phyloP scores from a whole-genome alignment of 2,888 invertebrate species.

The Oligia latruncula region DNA sequence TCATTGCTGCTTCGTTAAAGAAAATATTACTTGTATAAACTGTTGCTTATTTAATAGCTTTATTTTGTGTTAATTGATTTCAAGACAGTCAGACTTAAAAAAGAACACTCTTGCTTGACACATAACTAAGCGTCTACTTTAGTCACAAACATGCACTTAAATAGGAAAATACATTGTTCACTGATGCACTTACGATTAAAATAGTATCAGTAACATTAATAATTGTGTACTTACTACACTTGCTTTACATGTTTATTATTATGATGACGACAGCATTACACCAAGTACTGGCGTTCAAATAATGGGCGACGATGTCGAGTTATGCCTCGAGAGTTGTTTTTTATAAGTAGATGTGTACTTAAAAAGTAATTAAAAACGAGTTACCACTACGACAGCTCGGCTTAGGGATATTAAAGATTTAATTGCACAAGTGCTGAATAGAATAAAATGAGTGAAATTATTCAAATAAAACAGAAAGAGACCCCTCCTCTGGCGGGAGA shows the following conservation, averaged over 20 bases:
- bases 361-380: constrained; percentile 85
- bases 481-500: constrained; percentile 52
- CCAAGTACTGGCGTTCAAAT: constrained; percentile 65
- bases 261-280: constrained; percentile 66
- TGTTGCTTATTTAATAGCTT: not conserved
- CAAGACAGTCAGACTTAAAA: not conserved
- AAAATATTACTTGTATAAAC: not conserved
- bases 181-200: constrained; percentile 34
- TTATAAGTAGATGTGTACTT: constrained; percentile 78
- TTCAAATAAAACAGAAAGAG: constrained; percentile 69
- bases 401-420: constrained; percentile 81
- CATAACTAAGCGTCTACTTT: not conserved
- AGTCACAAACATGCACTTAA: not conserved
- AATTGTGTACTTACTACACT: constrained; percentile 53
- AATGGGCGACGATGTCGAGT: constrained; percentile 70
- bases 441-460: constrained; percentile 72
- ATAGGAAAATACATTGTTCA: constrained; percentile 21
- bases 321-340: constrained; percentile 69
- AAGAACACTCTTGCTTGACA: not conserved
- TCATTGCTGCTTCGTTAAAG: not conserved
- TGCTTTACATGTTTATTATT: constrained; percentile 70
- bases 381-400: constrained; percentile 75
- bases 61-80: constrained; percentile 3
- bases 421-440: constrained; percentile 78
- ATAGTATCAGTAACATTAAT: constrained; percentile 60